phyloP scores from a whole-genome alignment of 1,140 invertebrate species.

The Epicauta chinensis region DNA sequence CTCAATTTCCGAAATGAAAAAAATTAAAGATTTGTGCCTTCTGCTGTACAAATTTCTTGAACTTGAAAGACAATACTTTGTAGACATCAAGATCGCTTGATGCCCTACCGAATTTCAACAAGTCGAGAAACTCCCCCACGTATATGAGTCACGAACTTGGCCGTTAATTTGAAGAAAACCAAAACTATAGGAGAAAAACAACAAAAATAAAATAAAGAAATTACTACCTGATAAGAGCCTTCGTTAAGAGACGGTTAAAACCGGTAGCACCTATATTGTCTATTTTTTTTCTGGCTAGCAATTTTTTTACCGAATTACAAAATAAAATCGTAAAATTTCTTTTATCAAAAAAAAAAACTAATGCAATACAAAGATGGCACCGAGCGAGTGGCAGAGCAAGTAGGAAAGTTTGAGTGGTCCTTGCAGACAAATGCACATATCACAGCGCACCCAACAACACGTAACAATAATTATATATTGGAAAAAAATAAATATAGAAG shows the following conservation, averaged over 20 bases:
- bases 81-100: too few relatives aligned
- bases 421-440: slow-evolving; percentile 49
- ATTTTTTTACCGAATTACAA: too few relatives aligned
- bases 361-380: slow-evolving; percentile 15
- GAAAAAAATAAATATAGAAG: slow-evolving; percentile 5
- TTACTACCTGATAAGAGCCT: slow-evolving; percentile 24
- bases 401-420: slow-evolving; percentile 70
- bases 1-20: too few relatives aligned
- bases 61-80: too few relatives aligned
- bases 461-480: slow-evolving; percentile 19
- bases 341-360: slow-evolving; percentile 7
- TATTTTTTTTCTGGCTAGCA: too few relatives aligned
- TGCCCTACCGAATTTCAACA: too few relatives aligned
- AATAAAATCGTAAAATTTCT: slow-evolving; percentile 5
- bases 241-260: background rate
- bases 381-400: slow-evolving; percentile 41
- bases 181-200: slow-evolving; percentile 17
- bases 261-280: too few relatives aligned
- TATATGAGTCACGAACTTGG: too few relatives aligned
- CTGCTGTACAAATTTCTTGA: too few relatives aligned
- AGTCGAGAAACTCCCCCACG: too few relatives aligned
- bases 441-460: slow-evolving; percentile 41
- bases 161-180: too few relatives aligned
- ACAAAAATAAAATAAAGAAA: slow-evolving; percentile 24
- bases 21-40: too few relatives aligned